These are phyloP conservation scores for Oligia latruncula DNA, from an alignment of 2,888 invertebrate species.

Conservation along the genomic window DNA sequence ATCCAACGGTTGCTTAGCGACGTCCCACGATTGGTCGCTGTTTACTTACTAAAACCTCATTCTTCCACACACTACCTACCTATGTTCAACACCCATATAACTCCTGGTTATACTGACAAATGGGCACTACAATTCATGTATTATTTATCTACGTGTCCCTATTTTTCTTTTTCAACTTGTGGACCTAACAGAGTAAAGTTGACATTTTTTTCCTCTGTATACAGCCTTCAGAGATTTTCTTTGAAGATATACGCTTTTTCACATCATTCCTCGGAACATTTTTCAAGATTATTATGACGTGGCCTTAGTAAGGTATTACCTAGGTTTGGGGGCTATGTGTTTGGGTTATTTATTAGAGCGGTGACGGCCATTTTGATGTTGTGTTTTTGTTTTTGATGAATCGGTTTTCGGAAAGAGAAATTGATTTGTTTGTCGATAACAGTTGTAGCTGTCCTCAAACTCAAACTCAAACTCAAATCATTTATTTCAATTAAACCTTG, in stretches of 20 bases:
- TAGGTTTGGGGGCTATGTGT: constrained; percentile 28
- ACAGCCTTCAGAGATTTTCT: constrained; percentile 52
- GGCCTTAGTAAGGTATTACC: constrained; percentile 37
- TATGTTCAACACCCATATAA: constrained; percentile 44
- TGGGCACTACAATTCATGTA: constrained; percentile 71
- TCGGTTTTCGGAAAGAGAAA: constrained; percentile 1
- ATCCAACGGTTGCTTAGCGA: constrained; percentile 29
- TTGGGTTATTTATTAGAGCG: constrained; percentile 48
- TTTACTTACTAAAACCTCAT: constrained; percentile 34
- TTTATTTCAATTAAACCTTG: no score
- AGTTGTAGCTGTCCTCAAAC: background rate
- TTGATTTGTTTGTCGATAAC: background rate
- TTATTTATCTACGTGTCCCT: constrained; percentile 74
- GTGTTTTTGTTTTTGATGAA: constrained; percentile 21
- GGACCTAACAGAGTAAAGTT: constrained; percentile 42
- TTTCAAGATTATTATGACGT: constrained; percentile 69
- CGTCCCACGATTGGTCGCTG: constrained; percentile 9
- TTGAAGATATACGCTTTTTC: constrained; percentile 54
- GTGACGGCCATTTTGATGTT: constrained; percentile 16
- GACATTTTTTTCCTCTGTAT: constrained; percentile 46
- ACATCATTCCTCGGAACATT: constrained; percentile 51
- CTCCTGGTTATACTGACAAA: constrained; percentile 64
- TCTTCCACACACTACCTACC: constrained; percentile 13
- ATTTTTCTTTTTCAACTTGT: constrained; percentile 74
- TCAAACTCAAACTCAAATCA: no score